Conservation (phyloP, 2,797 vertebrate species). For the Sibirionetta formosa region DNA sequence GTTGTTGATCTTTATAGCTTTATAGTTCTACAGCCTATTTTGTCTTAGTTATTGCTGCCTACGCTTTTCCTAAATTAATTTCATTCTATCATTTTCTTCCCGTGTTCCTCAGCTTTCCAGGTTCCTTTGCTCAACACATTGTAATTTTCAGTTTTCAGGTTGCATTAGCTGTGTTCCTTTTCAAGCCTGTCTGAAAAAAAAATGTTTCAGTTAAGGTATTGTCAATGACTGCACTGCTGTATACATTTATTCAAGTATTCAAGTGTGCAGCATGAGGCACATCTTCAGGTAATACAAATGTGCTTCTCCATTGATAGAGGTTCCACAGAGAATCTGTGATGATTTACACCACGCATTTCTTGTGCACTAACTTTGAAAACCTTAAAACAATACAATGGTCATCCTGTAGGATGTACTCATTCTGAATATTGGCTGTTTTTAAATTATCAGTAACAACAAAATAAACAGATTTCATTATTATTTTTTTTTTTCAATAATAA, state of each 20-base stretch:
- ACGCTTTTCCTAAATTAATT: neutral
- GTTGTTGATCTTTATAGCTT: neutral
- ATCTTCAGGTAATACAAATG: neutral
- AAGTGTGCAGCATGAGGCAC: neutral
- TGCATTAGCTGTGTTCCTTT: neutral
- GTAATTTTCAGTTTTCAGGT: constrained; percentile 5
- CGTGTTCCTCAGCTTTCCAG: neutral
- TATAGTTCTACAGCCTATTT: neutral
- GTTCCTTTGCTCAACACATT: neutral
- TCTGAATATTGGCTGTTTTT: neutral
- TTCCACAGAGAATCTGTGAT: neutral
- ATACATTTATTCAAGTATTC: neutral
- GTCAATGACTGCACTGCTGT: neutral
- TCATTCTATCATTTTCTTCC: neutral
- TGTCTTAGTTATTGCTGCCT: neutral
- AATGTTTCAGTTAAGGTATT: neutral
- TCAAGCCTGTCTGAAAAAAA: neutral
- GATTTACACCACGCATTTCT: neutral
- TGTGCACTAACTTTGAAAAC: neutral
- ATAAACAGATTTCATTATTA: neutral
- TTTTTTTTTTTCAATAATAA: neutral
- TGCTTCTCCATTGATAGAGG: neutral
- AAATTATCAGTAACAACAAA: neutral
- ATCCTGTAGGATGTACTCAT: neutral
- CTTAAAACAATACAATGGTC: neutral